A percentile compares a stretch with the other conserved stretches of the same genome.
Conservation (phyloP, 2,113 vertebrate genomes). For the Terrapene triunguis region DNA sequence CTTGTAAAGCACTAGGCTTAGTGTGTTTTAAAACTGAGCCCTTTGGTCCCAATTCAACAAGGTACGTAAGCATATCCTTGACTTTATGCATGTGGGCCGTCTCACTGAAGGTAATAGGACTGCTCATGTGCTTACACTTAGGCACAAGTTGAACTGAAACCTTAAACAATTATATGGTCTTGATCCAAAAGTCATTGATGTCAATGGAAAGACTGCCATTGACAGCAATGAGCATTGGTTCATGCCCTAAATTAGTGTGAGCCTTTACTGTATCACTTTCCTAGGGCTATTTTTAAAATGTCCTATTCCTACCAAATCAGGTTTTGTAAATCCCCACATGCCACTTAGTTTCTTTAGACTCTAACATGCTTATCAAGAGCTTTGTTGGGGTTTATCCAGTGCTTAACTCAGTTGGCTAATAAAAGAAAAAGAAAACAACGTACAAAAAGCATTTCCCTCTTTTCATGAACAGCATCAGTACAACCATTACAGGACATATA, state of each 20-base stretch:
- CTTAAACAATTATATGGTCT: neutral
- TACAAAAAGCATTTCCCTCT: slow-evolving; percentile 22
- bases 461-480: neutral
- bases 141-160: neutral
- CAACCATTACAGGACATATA: neutral
- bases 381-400: neutral
- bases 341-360: neutral
- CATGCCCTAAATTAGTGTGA: neutral
- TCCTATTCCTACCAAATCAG: neutral
- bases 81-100: neutral
- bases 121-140: neutral
- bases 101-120: neutral
- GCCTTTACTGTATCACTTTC: neutral
- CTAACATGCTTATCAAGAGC: neutral
- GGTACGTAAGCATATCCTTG: neutral
- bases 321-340: neutral
- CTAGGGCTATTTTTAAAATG: neutral
- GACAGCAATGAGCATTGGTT: neutral
- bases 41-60: neutral
- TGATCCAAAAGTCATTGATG: neutral
- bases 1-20: neutral
- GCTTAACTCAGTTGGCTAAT: neutral
- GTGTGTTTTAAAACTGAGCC: neutral
- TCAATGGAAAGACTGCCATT: neutral
- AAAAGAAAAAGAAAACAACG: neutral